Percentiles rank a stretch among this genome's conserved stretches.
These are phyloP conservation scores for Aphaenogaster floridana DNA, from an alignment of 1,140 invertebrate species.

Conservation along the genomic window DNA sequence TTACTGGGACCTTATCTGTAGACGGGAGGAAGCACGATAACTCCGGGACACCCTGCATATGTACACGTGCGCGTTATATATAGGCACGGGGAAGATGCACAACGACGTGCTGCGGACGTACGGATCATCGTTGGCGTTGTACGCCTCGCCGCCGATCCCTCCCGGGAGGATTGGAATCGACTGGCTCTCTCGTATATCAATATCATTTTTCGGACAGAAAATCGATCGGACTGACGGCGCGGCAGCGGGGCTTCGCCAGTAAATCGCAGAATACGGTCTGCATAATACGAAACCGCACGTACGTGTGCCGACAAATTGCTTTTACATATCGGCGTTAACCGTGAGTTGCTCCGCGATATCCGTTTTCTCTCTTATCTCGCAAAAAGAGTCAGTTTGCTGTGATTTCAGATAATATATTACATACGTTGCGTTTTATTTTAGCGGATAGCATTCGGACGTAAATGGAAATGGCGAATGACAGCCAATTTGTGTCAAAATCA, in stretches of 20 bases:
- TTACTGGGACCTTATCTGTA: conserved; percentile 2
- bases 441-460: neutral
- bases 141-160: conserved; percentile 53
- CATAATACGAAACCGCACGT: conserved; percentile 70
- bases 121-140: conserved; percentile 67
- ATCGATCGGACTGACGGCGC: conserved; percentile 67
- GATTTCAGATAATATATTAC: conserved; percentile 41
- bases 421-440: conserved; percentile 10
- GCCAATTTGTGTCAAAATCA: conserved; percentile 4
- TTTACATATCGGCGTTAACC: conserved; percentile 45
- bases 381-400: conserved; percentile 22
- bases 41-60: conserved; percentile 48
- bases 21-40: conserved; percentile 41
- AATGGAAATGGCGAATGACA: conserved; percentile 8
- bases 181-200: conserved; percentile 71
- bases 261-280: conserved; percentile 71
- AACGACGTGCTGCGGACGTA: conserved; percentile 59
- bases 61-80: conserved; percentile 38
- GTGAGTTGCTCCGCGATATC: conserved; percentile 4
- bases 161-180: conserved; percentile 69
- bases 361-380: conserved; percentile 45
- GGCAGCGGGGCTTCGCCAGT: conserved; percentile 36
- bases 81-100: conserved; percentile 6
- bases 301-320: conserved; percentile 55
- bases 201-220: conserved; percentile 76